These are phyloP conservation scores for Lynx canadensis DNA, from an alignment of 2,113 vertebrate genomes.

Conservation along the genomic window DNA sequence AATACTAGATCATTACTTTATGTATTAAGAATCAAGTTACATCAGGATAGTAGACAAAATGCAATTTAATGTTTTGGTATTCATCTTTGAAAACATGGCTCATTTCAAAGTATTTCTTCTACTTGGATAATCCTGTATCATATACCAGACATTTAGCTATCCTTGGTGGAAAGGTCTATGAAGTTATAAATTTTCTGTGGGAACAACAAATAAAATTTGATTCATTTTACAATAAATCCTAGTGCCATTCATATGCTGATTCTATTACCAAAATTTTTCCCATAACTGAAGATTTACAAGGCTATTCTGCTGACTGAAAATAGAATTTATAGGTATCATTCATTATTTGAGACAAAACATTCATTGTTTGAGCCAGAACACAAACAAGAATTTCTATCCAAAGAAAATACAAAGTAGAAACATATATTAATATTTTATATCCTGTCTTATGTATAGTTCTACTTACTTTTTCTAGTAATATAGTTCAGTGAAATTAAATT, in stretches of 20 bases:
- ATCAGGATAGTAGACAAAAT: not conserved
- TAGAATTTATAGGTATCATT: not conserved
- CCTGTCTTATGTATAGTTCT: not conserved
- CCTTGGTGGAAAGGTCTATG: not conserved
- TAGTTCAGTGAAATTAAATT: constrained; percentile 33
- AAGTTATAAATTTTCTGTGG: constrained; percentile 12
- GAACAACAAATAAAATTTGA: constrained; percentile 53
- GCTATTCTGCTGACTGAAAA: not conserved
- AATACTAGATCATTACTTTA: not conserved
- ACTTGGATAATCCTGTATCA: not conserved
- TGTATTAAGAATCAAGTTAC: not conserved
- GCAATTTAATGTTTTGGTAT: not conserved
- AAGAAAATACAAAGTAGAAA: not conserved
- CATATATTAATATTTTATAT: not conserved
- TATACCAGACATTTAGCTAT: not conserved
- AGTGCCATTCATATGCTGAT: constrained; percentile 16
- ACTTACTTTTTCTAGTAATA: not conserved
- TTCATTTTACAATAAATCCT: not conserved
- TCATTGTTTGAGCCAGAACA: not conserved
- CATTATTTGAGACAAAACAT: not conserved
- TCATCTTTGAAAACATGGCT: constrained; percentile 24
- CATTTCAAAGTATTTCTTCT: constrained; percentile 9
- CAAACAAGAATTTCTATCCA: constrained; percentile 34
- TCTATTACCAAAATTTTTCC: constrained; percentile 51
- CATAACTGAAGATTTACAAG: constrained; percentile 47